Base-by-base conservation (phyloP, 2,888 invertebrate genomes). In the Eupithecia subfuscata region DNA sequence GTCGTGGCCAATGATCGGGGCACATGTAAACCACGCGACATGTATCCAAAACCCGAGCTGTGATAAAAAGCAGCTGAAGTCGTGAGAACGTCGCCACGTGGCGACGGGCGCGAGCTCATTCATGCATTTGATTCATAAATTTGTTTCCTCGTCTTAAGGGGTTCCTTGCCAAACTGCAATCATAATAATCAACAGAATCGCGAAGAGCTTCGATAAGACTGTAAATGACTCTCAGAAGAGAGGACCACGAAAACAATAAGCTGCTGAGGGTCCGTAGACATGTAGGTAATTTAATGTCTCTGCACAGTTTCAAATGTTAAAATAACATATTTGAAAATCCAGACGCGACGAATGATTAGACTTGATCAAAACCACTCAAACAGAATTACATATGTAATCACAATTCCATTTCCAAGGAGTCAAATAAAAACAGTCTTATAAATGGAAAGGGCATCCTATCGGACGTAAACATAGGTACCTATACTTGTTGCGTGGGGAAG, bases 41-140 rank as follows among this genome's bases (percentile, higher is more conserved):
- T 84, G 86, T 85, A 83, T 85, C 84, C 82, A 89, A 90, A 76
- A 89, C 89, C 87, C 85, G 84, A 87, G 87, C 87, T 82, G 86
- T 89, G 90, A 92, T 91, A 93, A 93, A 93, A 93, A 93, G 91
- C 88, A 86, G 86, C 84, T 88, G 85, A 82, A 83, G 84, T 83
- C 84, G 94, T 94, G 94, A 94, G 94, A 94, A 95, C 93, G 81
- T 71, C 87, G 91, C 88, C 94, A 94, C 93, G 94, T 94, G 94
- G 91, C 91, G 84, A 75, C 77, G 87, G 76, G 69, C 88, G 87
- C 86, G 84, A 88, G 88, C 90, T 91, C 94, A 94, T 94, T 94
- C 94, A 94, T 92, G 90, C 91, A 92, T 94, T 93, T 94, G 93
- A 94, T 94, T 94, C 94, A 94, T 94, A 90, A 60, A 92, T 90